phyloP scores from a whole-genome alignment of 2,888 invertebrate species.

The Lordiphosa fenestrarum region DNA sequence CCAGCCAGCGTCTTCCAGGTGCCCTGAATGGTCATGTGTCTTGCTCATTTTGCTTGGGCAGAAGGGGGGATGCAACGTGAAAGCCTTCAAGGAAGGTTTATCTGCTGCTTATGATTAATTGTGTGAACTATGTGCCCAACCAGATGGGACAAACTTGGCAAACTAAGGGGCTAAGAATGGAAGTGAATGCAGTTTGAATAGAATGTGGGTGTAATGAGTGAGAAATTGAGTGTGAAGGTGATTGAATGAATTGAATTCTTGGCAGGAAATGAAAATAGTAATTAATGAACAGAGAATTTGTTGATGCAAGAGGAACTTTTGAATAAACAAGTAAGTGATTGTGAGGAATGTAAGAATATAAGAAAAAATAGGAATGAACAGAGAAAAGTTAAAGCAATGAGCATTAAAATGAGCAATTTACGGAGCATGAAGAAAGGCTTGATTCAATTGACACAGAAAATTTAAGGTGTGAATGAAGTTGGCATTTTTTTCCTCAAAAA shows the following conservation, averaged over 20 bases:
- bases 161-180: not conserved
- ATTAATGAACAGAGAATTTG: too few relatives aligned
- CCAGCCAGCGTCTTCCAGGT: conserved; percentile 3
- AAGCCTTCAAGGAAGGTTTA: conserved; percentile 2
- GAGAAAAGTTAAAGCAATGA: too few relatives aligned
- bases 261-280: too few relatives aligned
- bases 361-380: not conserved
- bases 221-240: too few relatives aligned
- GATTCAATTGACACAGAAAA: too few relatives aligned
- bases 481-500: too few relatives aligned
- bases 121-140: conserved; percentile 1
- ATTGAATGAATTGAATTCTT: too few relatives aligned
- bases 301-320: too few relatives aligned
- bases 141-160: not conserved
- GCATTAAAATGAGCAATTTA: too few relatives aligned
- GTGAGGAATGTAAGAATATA: not conserved
- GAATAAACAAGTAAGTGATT: not conserved
- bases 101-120: conserved; percentile 11
- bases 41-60: conserved; percentile 9
- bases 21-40: conserved; percentile 8
- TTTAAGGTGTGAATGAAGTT: too few relatives aligned
- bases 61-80: not conserved
- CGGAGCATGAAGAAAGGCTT: too few relatives aligned
- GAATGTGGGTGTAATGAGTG: not conserved
- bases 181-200: not conserved